A percentile compares a stretch with the other conserved stretches of the same genome.
These are phyloP conservation scores for Drosophila barbarae DNA, from an alignment of 2,888 invertebrate genomes.

Conservation along the genomic window DNA sequence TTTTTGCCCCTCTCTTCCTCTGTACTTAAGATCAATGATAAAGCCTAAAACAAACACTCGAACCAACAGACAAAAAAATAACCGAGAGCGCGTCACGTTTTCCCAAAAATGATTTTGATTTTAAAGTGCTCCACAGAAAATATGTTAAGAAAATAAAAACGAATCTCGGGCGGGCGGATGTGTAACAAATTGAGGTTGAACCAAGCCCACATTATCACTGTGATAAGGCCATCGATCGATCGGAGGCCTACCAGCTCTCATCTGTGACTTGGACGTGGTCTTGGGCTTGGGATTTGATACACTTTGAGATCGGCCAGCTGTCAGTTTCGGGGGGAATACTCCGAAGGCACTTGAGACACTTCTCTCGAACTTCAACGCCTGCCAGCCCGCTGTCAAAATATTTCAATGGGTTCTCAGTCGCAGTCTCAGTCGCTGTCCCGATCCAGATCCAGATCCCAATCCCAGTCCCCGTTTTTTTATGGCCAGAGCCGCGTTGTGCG, in stretches of 20 bases:
- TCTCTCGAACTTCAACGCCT: conserved; percentile 75
- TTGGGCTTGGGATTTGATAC: conserved; percentile 21
- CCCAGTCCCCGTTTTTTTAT: conserved; percentile 18
- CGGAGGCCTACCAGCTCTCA: conserved; percentile 12
- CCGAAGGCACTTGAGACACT: conserved; percentile 74
- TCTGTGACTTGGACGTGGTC: conserved; percentile 3
- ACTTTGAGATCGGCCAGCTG: conserved; percentile 57
- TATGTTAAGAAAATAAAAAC: conserved; percentile 59
- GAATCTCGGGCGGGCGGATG: conserved; percentile 46
- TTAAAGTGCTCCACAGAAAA: conserved; percentile 52
- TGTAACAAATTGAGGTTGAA: conserved; percentile 63
- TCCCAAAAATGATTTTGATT: conserved; percentile 22
- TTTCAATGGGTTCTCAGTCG: conserved; percentile 57
- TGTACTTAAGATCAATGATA: conserved; percentile 48
- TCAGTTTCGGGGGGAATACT: conserved; percentile 57
- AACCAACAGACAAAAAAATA: conserved; percentile 12
- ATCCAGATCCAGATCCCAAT: conserved; percentile 8
- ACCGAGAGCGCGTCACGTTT: conserved; percentile 63
- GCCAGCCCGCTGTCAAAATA: conserved; percentile 72
- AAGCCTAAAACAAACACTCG: conserved; percentile 64
- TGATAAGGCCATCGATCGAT: conserved; percentile 46
- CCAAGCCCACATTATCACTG: conserved; percentile 62
- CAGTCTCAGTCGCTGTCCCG: not conserved
- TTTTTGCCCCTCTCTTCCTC: conserved; percentile 21
- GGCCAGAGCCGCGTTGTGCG: conserved; percentile 56